A percentile compares a stretch with the other conserved stretches of the same genome.
These are phyloP conservation scores for Prolemur simus DNA, from an alignment of 2,113 vertebrate species.

Conservation along the genomic window DNA sequence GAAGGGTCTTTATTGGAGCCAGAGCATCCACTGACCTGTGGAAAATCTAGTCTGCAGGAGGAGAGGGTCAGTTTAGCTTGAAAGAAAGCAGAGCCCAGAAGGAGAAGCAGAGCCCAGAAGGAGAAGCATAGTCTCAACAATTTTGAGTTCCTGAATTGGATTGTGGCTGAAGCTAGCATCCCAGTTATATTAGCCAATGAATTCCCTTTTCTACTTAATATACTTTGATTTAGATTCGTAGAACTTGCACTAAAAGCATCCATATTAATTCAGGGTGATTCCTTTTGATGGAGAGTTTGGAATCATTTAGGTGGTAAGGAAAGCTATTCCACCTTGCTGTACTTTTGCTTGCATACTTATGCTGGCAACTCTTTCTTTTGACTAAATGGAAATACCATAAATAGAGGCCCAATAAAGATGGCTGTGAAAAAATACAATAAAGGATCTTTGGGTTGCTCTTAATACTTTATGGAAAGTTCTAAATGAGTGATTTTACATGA, in stretches of 20 bases:
- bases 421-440: not conserved
- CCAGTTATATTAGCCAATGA: not conserved
- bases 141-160: not conserved
- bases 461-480: not conserved
- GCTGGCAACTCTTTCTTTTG: not conserved
- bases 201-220: not conserved
- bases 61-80: not conserved
- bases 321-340: not conserved
- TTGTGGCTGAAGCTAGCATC: not conserved
- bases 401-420: not conserved
- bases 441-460: not conserved
- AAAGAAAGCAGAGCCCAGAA: not conserved
- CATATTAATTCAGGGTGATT: not conserved
- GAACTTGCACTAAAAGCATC: not conserved
- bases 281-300: not conserved
- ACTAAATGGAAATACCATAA: not conserved
- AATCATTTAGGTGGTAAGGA: not conserved
- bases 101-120: not conserved
- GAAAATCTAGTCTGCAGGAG: not conserved
- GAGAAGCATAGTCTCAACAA: not conserved
- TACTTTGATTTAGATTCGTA: not conserved
- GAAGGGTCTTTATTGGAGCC: not conserved
- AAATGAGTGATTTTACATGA: conserved; percentile 20
- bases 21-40: not conserved
- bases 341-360: not conserved